Conservation (phyloP, 2,113 vertebrate genomes). For the Scomber scombrus region DNA sequence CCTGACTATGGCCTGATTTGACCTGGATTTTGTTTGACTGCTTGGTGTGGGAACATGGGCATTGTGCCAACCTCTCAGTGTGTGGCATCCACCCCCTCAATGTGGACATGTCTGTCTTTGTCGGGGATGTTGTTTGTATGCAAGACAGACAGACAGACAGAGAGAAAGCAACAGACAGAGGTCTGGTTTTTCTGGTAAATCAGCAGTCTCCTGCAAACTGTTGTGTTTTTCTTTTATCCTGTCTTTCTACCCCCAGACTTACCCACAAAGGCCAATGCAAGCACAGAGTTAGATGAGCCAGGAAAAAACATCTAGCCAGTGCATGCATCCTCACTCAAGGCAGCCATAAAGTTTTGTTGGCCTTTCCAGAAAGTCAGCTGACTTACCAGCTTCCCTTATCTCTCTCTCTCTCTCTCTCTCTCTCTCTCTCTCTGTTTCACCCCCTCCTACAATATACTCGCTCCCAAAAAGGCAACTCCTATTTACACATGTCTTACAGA, state of each 20-base stretch:
- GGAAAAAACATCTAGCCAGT: not conserved
- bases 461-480: conserved; percentile 6
- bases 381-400: conserved; percentile 8
- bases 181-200: conserved; percentile 55
- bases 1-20: not conserved
- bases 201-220: conserved; percentile 9
- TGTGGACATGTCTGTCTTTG: conserved; percentile 5
- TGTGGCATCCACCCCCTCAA: not conserved
- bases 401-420: not conserved
- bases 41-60: not conserved
- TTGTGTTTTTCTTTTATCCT: conserved; percentile 1
- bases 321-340: not conserved
- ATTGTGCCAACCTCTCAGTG: not conserved
- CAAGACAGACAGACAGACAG: not conserved
- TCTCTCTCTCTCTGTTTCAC: not conserved
- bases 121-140: not conserved
- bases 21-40: conserved; percentile 4
- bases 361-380: conserved; percentile 47
- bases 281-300: not conserved
- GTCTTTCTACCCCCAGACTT: not conserved
- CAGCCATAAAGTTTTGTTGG: not conserved
- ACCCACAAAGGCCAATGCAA: not conserved
- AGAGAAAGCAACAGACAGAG: not conserved
- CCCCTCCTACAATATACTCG: not conserved
- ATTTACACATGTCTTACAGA: not conserved